A percentile compares a stretch with the other conserved stretches of the same genome.
These are phyloP conservation scores for Chalcis sispes DNA, from an alignment of 2,888 invertebrate species.

Conservation along the genomic window DNA sequence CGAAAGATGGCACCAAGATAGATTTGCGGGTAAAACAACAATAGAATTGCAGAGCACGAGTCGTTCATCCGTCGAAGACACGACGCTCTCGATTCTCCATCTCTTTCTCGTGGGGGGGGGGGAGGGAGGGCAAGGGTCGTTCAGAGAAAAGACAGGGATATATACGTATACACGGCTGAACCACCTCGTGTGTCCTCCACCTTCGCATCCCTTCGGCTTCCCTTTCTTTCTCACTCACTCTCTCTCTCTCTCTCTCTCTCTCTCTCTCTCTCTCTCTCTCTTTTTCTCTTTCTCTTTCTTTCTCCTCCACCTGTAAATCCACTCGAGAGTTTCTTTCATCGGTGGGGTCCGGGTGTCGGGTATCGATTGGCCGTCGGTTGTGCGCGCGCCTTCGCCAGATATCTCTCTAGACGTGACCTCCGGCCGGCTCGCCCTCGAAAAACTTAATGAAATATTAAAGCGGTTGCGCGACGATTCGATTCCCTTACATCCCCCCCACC, in stretches of 20 bases:
- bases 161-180: not conserved
- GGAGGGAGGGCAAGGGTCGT: slow-evolving; percentile 17
- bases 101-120: slow-evolving; percentile 5
- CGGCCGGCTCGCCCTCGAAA: slow-evolving; percentile 36
- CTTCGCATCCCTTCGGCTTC: slow-evolving; percentile 13
- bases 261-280: no score
- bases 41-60: no score
- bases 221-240: no score
- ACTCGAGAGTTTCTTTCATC: slow-evolving; percentile 50
- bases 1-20: no score
- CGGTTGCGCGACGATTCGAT: not conserved
- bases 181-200: slow-evolving; percentile 27
- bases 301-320: slow-evolving; percentile 49
- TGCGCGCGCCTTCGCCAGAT: not conserved
- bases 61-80: not conserved
- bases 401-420: not conserved
- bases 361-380: slow-evolving; percentile 20
- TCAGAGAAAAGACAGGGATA: slow-evolving; percentile 25
- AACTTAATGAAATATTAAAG: slow-evolving; percentile 51
- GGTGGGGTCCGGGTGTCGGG: not conserved
- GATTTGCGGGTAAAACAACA: no score
- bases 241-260: slow-evolving; percentile 13
- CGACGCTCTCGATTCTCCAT: slow-evolving; percentile 8
- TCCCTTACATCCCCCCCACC: no score
- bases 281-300: slow-evolving; percentile 27